Evolutionary conservation across 2,888 invertebrate species (phyloP), one percentile per base, ranked within the genome.

Genomic region (Dryobotodes eremita): DNA sequence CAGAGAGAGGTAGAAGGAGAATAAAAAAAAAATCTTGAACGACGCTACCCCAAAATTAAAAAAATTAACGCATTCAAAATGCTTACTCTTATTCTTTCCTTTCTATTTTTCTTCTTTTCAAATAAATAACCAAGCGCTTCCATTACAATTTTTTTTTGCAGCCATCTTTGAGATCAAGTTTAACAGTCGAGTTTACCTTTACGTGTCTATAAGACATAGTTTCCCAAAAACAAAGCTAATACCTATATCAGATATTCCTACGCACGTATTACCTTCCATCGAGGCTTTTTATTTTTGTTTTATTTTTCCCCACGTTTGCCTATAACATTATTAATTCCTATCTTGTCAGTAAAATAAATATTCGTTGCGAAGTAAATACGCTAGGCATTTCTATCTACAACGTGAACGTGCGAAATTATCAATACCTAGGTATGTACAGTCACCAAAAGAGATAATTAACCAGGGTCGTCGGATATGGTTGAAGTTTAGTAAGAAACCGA

Each of bases 301-400:
- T 68, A 7, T 13, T 11, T 15, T 0, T n/a, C 36, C 36, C 4
- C 36, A 55, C 64, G 78, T 69, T 59, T 64, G 26, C 2, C 20
- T 72, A 48, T 78, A 82, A 83, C 64, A 48, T 31, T 64, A 78
- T 83, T 72, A 82, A 59, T 82, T 72, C 53, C 20, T 48, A 36
- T 15, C 68, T 59, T 64, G 62, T 82, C 83, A 78, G 79, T 64
- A 42, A 79, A 64, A 72, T 72, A 77, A 42, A 82, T 55, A 77
- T 71, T 78, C 17, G 20, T 15, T 62, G 1, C 10, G 42, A 48
- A 59, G 15, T 31, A 83, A 82, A 83, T 69, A 48, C 15, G 17
- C 1, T 26, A 59, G 64, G 46, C 4, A 42, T 59, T 57, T 31
- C 26, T 83, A n/a, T 13, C 26, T 61, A 53, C 26, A 15, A 15